Percentiles rank a stretch among this genome's conserved stretches.
phyloP scores from a whole-genome alignment of 92 coral and sea anemone species.

The Anthopleura xanthogrammica region DNA sequence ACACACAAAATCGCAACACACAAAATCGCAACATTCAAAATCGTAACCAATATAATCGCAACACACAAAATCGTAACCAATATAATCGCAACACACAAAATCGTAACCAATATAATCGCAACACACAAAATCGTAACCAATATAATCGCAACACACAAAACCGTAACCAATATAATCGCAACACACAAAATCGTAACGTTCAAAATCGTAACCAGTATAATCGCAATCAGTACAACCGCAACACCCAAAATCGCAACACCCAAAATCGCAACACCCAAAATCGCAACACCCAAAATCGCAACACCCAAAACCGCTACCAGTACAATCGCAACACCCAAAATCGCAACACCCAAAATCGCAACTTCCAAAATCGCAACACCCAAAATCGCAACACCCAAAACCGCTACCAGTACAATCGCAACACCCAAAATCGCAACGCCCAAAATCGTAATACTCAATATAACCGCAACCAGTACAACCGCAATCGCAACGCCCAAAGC shows the following conservation, averaged over 20 bases:
- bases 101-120: too few species aligned
- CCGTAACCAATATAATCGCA: background rate
- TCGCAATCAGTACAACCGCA: background rate
- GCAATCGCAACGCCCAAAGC: background rate
- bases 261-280: background rate
- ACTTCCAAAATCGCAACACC: conserved; percentile 11
- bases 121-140: background rate
- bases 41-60: too few species aligned
- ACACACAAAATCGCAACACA: too few species aligned
- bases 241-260: conserved; percentile 10
- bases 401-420: background rate
- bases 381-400: conserved; percentile 23
- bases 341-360: conserved; percentile 22
- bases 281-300: conserved; percentile 21
- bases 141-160: conserved; percentile 6
- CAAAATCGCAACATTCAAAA: too few species aligned
- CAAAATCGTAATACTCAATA: conserved; percentile 12
- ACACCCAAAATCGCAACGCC: conserved; percentile 8
- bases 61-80: too few species aligned
- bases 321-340: conserved; percentile 11
- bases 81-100: too few species aligned
- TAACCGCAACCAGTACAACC: background rate
- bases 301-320: conserved; percentile 6
- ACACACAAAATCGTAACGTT: conserved; percentile 2
- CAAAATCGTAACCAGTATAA: conserved; percentile 10